These are phyloP conservation scores for Cherax quadricarinatus DNA, from an alignment of 1,140 invertebrate genomes.

Conservation along the genomic window DNA sequence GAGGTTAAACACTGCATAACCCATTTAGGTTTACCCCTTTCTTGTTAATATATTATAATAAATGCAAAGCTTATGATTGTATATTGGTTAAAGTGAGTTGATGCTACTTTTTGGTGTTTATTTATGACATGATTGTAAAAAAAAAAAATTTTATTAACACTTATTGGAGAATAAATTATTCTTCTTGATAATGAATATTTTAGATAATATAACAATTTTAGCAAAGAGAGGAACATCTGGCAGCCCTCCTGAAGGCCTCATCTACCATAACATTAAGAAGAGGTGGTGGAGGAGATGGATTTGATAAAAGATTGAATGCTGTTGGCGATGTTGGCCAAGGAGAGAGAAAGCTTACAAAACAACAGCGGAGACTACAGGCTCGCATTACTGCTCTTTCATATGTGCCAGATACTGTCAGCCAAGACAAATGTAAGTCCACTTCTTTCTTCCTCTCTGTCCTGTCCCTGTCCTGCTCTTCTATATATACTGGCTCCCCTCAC, in stretches of 20 bases:
- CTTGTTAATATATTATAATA: no score
- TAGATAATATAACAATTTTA: neutral
- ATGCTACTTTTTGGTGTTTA: no score
- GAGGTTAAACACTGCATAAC: no score
- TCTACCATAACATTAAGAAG: conserved; percentile 48
- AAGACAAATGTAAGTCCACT: conserved; percentile 44
- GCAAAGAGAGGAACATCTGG: conserved; percentile 60
- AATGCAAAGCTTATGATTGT: no score
- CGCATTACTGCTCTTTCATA: conserved; percentile 44
- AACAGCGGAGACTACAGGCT: conserved; percentile 56
- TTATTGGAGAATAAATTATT: no score
- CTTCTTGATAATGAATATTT: no score
- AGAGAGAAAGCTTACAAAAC: conserved; percentile 55
- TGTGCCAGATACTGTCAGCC: conserved; percentile 31
- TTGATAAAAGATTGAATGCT: conserved; percentile 23
- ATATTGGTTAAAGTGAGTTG: no score
- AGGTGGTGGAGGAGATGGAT: conserved; percentile 22
- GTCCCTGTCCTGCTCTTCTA: neutral
- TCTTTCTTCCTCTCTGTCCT: neutral
- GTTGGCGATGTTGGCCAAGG: conserved; percentile 4
- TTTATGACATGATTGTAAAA: no score
- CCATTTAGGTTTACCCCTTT: no score
- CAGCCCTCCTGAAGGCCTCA: conserved; percentile 59
- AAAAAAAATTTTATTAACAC: no score
- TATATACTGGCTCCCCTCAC: no score